Evolutionary conservation across 2,797 vertebrate species (phyloP).

Genomic region (Podargus strigoides): DNA sequence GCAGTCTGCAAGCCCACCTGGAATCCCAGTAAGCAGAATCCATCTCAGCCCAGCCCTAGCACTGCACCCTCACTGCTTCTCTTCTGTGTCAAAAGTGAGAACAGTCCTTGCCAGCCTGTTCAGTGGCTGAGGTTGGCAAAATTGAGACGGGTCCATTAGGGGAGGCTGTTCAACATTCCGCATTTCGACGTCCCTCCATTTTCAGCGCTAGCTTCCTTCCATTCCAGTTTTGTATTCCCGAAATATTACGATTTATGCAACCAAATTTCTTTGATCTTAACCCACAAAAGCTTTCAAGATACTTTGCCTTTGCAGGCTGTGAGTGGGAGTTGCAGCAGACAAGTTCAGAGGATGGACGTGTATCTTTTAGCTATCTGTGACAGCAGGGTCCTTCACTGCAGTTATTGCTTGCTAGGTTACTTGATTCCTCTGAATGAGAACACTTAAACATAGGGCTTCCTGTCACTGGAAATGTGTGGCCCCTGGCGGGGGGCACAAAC

Average conservation of each 20-base stretch:
- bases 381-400: neutral
- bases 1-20: neutral
- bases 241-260: neutral
- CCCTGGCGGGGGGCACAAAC: neutral
- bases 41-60: neutral
- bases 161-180: neutral
- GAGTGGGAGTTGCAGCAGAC: neutral
- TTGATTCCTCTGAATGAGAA: neutral
- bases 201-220: neutral
- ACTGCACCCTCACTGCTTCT: too few relatives aligned
- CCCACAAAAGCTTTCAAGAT: constrained; percentile 19
- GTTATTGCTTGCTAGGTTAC: neutral
- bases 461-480: neutral
- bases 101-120: neutral
- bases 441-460: neutral
- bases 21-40: neutral
- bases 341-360: neutral
- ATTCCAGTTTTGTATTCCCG: neutral
- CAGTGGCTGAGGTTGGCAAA: rapidly evolving
- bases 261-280: constrained; percentile 5
- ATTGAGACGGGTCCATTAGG: neutral
- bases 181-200: neutral
- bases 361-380: neutral
- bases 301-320: neutral
- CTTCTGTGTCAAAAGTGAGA: neutral